phyloP scores from a whole-genome alignment of 2,888 invertebrate genomes.

The Eumerus sabulonum region DNA sequence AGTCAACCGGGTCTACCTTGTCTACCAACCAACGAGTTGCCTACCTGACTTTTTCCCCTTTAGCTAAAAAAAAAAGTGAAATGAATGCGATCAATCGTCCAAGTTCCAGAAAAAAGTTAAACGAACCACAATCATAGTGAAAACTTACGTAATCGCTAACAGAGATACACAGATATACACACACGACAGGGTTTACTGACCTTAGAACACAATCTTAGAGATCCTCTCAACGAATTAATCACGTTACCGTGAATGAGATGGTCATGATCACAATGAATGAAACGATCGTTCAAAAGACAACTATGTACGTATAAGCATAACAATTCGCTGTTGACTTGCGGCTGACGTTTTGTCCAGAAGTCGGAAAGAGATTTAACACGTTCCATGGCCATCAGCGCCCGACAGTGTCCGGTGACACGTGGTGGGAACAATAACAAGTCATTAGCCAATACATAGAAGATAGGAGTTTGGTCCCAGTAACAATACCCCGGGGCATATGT shows the following conservation, averaged over 20 bases:
- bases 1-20: too few relatives aligned
- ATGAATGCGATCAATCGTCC: constrained; percentile 22
- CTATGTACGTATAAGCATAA: constrained; percentile 3
- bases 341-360: background rate
- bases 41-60: too few relatives aligned
- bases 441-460: constrained; percentile 4
- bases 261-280: background rate
- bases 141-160: constrained; percentile 27
- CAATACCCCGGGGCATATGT: too few relatives aligned
- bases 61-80: constrained; percentile 27
- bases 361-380: constrained; percentile 37
- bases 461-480: too few relatives aligned
- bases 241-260: constrained; percentile 25
- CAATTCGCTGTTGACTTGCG: background rate
- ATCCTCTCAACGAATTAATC: constrained; percentile 18
- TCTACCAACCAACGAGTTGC: too few relatives aligned
- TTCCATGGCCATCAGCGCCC: constrained; percentile 24
- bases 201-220: constrained; percentile 27
- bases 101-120: background rate
- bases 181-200: constrained; percentile 28
- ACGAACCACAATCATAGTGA: constrained; percentile 3
- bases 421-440: constrained; percentile 27
- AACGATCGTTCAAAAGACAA: constrained; percentile 9
- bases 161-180: background rate
- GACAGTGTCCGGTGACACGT: constrained; percentile 6